Percentiles rank a stretch among this genome's conserved stretches.
Conservation (phyloP, 64 coral and sea anemone genomes). For the Stichodactyla helianthus region DNA sequence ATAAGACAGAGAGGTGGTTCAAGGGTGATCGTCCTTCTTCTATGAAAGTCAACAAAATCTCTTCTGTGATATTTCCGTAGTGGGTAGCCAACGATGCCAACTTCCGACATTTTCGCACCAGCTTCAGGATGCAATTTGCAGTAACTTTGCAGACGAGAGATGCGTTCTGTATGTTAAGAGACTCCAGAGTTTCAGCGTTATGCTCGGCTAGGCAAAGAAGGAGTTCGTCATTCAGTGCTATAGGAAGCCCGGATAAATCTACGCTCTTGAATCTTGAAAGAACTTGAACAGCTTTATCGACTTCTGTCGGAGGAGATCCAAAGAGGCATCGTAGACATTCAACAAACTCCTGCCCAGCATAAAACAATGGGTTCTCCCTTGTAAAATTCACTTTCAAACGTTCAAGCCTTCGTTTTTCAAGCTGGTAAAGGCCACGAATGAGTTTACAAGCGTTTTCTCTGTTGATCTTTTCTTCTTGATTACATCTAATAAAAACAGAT, state of each 20-base stretch:
- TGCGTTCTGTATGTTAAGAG: slow-evolving; percentile 82
- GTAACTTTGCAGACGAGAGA: slow-evolving; percentile 88
- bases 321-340: slow-evolving; percentile 67
- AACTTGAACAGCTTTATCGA: neutral
- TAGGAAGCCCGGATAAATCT: slow-evolving; percentile 62
- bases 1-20: slow-evolving; percentile 61
- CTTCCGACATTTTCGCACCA: slow-evolving; percentile 66
- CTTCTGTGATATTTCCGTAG: slow-evolving; percentile 73
- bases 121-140: slow-evolving; percentile 56
- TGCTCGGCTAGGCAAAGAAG: slow-evolving; percentile 61
- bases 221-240: slow-evolving; percentile 57
- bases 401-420: slow-evolving; percentile 62
- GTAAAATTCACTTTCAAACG: slow-evolving; percentile 61
- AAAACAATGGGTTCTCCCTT: slow-evolving; percentile 90
- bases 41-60: slow-evolving; percentile 54
- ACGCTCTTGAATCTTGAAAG: slow-evolving; percentile 42
- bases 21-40: slow-evolving; percentile 66
- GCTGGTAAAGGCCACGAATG: slow-evolving; percentile 50
- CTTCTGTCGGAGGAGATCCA: slow-evolving; percentile 11
- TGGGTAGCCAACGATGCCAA: slow-evolving; percentile 70
- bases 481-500: slow-evolving; percentile 46
- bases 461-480: slow-evolving; percentile 71
- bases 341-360: slow-evolving; percentile 71
- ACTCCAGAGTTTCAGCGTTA: slow-evolving; percentile 60
- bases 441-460: slow-evolving; percentile 72